A percentile compares a stretch with the other conserved stretches of the same genome.
These are phyloP conservation scores for Agriopis aurantiaria DNA, from an alignment of 2,888 invertebrate genomes.

Conservation along the genomic window DNA sequence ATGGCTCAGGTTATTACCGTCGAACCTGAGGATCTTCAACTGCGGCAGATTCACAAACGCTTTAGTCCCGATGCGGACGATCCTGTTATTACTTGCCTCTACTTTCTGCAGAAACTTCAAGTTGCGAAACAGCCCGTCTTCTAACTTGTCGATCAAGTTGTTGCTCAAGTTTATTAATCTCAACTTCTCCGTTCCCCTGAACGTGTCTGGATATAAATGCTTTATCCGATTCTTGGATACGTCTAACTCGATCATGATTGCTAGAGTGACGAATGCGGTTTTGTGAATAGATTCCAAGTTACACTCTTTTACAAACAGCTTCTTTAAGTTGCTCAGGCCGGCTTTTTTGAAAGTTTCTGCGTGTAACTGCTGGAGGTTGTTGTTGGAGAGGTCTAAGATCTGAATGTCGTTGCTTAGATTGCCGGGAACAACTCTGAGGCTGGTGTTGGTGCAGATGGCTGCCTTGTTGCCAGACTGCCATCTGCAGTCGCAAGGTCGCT, in stretches of 20 bases:
- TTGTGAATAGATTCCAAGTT: constrained; percentile 89
- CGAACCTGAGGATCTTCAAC: constrained; percentile 90
- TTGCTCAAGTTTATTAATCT: constrained; percentile 91
- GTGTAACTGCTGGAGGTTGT: constrained; percentile 88
- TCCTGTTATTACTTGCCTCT: constrained; percentile 91
- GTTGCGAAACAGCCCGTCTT: constrained; percentile 91
- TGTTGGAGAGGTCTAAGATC: constrained; percentile 91
- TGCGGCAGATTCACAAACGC: constrained; percentile 90
- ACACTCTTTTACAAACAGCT: constrained; percentile 91
- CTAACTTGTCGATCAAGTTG: constrained; percentile 91
- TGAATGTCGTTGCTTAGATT: constrained; percentile 91
- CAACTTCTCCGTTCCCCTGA: constrained; percentile 90
- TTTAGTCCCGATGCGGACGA: constrained; percentile 89
- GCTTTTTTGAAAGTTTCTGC: constrained; percentile 90
- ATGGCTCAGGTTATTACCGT: constrained; percentile 91
- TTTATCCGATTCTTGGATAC: constrained; percentile 91
- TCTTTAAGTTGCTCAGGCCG: constrained; percentile 93
- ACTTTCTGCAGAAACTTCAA: constrained; percentile 92
- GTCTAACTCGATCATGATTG: constrained; percentile 93
- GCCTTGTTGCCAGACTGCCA: constrained; percentile 95
- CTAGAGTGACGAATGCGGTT: constrained; percentile 91
- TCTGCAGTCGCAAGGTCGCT: constrained; percentile 91
- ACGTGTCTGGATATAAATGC: constrained; percentile 89
- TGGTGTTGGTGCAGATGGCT: constrained; percentile 92
- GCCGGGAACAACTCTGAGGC: constrained; percentile 89